Evolutionary conservation across 2,797 vertebrate genomes (phyloP).

Genomic region (Melanotaenia nigrans): DNA sequence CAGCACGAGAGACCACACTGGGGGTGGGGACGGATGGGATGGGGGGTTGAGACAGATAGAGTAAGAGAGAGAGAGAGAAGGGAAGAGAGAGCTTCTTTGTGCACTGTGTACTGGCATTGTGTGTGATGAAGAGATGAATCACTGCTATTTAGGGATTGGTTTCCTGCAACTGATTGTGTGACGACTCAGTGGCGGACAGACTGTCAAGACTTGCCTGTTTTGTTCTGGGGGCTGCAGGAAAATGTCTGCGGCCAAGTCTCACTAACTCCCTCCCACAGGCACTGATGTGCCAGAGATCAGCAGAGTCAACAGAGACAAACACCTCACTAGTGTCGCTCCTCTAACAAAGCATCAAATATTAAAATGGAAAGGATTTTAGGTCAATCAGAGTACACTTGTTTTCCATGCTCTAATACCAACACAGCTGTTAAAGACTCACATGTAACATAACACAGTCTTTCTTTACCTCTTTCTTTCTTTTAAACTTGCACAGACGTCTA

Average conservation of each 20-base stretch:
- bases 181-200: constrained; percentile 82
- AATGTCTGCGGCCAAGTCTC: constrained; percentile 80
- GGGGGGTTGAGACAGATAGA: constrained; percentile 71
- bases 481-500: constrained; percentile 40
- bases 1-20: constrained; percentile 77
- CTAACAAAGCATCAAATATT: constrained; percentile 77
- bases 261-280: constrained; percentile 71
- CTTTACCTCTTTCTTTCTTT: constrained; percentile 39
- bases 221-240: constrained; percentile 82
- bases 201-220: constrained; percentile 87
- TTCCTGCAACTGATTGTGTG: constrained; percentile 86
- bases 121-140: constrained; percentile 87
- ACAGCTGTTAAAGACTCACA: constrained; percentile 22
- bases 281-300: constrained; percentile 77
- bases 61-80: constrained; percentile 63
- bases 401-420: constrained; percentile 50
- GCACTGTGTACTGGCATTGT: constrained; percentile 81
- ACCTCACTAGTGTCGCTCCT: constrained; percentile 56
- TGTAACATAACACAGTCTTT: constrained; percentile 23
- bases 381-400: constrained; percentile 70
- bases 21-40: constrained; percentile 30
- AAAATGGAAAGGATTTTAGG: constrained; percentile 64
- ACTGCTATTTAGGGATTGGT: constrained; percentile 87
- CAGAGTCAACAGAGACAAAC: constrained; percentile 76
- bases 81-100: constrained; percentile 81